Percentiles rank a stretch among this genome's conserved stretches.
These are phyloP conservation scores for Dolichallabes microphthalmus DNA, from an alignment of 2,113 vertebrate genomes.

Conservation along the genomic window DNA sequence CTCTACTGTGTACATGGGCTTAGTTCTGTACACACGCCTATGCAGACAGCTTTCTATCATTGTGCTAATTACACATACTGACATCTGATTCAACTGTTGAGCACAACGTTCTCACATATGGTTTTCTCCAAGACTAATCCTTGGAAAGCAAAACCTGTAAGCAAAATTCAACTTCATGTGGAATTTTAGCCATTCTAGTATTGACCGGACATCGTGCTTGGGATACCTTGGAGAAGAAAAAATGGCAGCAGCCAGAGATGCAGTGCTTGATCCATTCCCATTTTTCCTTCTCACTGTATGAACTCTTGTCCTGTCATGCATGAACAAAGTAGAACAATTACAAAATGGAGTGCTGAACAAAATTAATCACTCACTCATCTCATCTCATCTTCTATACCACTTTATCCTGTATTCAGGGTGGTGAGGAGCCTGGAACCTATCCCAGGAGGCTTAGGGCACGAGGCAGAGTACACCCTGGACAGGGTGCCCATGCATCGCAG, in stretches of 20 bases:
- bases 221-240: not conserved
- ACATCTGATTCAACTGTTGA: conserved; percentile 32
- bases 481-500: no score
- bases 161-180: no score
- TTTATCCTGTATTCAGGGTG: no score
- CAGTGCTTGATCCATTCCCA: not conserved
- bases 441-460: no score
- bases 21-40: conserved; percentile 55
- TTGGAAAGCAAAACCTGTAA: not conserved
- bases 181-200: not conserved
- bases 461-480: no score
- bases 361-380: no score
- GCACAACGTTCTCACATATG: not conserved
- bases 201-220: not conserved
- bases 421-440: no score
- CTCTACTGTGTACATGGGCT: conserved; percentile 37
- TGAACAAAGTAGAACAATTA: not conserved
- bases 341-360: not conserved
- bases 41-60: conserved; percentile 62
- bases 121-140: not conserved
- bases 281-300: not conserved
- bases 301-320: not conserved
- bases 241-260: not conserved
- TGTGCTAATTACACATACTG: conserved; percentile 48
- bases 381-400: no score